phyloP scores from a whole-genome alignment of 2,888 invertebrate species.

The Meandrusa payeni region DNA sequence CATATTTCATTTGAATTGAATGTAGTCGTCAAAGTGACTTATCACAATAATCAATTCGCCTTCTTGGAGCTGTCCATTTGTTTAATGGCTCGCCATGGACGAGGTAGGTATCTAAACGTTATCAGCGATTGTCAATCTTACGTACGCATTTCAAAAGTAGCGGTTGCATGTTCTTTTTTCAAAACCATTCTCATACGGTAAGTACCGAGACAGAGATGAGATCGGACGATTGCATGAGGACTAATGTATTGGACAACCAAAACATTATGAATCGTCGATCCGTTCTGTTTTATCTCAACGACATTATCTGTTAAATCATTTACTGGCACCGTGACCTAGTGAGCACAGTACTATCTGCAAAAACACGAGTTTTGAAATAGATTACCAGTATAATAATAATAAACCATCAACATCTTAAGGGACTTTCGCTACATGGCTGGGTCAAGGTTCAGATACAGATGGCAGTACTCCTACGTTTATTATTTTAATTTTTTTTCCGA shows the following conservation, averaged over 20 bases:
- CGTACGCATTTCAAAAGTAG: conserved; percentile 52
- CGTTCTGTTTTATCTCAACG: conserved; percentile 29
- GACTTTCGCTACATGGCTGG: too few relatives aligned
- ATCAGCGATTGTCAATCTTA: conserved; percentile 73
- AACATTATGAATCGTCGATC: conserved; percentile 36
- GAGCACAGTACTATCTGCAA: too few relatives aligned
- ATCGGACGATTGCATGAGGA: conserved; percentile 30
- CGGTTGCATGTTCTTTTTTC: conserved; percentile 30
- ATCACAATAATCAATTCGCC: conserved; percentile 73
- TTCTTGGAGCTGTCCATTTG: conserved; percentile 67
- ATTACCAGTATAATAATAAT: too few relatives aligned
- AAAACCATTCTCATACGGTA: conserved; percentile 36
- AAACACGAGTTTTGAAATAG: too few relatives aligned
- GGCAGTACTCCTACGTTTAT: too few relatives aligned
- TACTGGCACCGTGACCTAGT: too few relatives aligned
- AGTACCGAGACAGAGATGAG: conserved; percentile 36
- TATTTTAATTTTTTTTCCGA: too few relatives aligned
- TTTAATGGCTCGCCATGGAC: conserved; percentile 67
- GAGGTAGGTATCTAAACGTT: conserved; percentile 66
- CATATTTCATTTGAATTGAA: conserved; percentile 14
- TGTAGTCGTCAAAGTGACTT: conserved; percentile 55
- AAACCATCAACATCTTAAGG: too few relatives aligned
- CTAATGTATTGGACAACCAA: conserved; percentile 36
- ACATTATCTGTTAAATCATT: too few relatives aligned
- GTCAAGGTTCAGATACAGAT: too few relatives aligned